Evolutionary conservation across 2,888 invertebrate genomes (phyloP).

Genomic region (Carcina quercana): DNA sequence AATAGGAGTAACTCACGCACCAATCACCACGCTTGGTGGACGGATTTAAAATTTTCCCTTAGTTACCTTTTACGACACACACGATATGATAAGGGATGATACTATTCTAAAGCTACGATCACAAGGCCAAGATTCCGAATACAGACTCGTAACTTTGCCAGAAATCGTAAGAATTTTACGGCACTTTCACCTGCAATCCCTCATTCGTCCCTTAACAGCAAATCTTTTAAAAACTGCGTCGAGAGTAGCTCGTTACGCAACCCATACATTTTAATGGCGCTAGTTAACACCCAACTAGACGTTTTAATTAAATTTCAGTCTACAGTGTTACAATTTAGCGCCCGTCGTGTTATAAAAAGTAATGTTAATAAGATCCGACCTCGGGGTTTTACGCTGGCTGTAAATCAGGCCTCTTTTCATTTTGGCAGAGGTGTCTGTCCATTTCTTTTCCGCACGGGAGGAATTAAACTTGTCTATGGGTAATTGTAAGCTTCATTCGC

Average conservation of each 20-base stretch:
- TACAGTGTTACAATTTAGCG: conserved; percentile 66
- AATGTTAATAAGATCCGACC: conserved; percentile 67
- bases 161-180: no score
- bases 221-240: conserved; percentile 1
- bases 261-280: conserved; percentile 37
- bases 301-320: conserved; percentile 68
- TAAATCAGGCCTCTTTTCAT: conserved; percentile 69
- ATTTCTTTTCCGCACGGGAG: conserved; percentile 55
- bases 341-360: conserved; percentile 65
- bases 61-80: no score
- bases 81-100: no score
- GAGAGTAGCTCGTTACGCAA: conserved; percentile 1
- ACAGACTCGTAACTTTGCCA: no score
- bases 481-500: conserved; percentile 40
- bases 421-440: conserved; percentile 62
- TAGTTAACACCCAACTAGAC: conserved; percentile 60
- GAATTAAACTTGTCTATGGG: conserved; percentile 62
- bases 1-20: no score
- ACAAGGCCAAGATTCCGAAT: no score
- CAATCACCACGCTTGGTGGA: no score
- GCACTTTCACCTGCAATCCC: no score
- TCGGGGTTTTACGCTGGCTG: conserved; percentile 54
- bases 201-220: background rate
- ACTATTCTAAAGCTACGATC: no score
- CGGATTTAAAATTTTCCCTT: no score